Conservation (phyloP, 2,113 vertebrate species). For the Ancistrus triradiatus region DNA sequence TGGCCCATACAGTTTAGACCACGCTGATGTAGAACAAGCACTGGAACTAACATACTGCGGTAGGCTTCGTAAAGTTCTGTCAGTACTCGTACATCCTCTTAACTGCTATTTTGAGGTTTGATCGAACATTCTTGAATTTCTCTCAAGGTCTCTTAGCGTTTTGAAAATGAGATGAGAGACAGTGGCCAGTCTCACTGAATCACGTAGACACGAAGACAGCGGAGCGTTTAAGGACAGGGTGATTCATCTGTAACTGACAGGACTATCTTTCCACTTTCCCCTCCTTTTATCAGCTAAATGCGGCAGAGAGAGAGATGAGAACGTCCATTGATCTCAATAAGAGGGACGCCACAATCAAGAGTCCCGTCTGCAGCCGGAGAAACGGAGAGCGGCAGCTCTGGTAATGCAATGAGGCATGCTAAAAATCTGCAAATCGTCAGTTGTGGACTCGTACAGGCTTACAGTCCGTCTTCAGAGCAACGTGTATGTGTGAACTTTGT, state of each 20-base stretch:
- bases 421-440: slow-evolving; percentile 11
- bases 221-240: slow-evolving; percentile 10
- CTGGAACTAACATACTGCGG: background rate
- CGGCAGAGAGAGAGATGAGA: slow-evolving; percentile 5
- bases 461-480: background rate
- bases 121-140: background rate
- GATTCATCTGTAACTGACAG: slow-evolving; percentile 3
- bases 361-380: slow-evolving; percentile 5
- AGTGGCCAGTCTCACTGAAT: background rate
- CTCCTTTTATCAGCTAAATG: slow-evolving; percentile 31
- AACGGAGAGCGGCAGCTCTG: slow-evolving; percentile 10
- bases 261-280: slow-evolving; percentile 39
- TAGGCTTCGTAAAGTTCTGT: background rate
- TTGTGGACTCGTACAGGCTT: background rate
- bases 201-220: background rate
- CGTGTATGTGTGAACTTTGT: too few species aligned
- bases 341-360: slow-evolving; percentile 3
- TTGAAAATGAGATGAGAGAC: background rate
- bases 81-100: background rate
- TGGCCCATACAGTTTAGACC: background rate
- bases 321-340: slow-evolving; percentile 15
- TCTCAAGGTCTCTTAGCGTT: slow-evolving; percentile 1
- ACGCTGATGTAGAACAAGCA: background rate
- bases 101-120: background rate
- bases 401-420: background rate